A percentile compares a stretch with the other conserved stretches of the same genome.
Evolutionary conservation across 2,797 vertebrate genomes (phyloP).

Genomic region (Cyprinella venusta): DNA sequence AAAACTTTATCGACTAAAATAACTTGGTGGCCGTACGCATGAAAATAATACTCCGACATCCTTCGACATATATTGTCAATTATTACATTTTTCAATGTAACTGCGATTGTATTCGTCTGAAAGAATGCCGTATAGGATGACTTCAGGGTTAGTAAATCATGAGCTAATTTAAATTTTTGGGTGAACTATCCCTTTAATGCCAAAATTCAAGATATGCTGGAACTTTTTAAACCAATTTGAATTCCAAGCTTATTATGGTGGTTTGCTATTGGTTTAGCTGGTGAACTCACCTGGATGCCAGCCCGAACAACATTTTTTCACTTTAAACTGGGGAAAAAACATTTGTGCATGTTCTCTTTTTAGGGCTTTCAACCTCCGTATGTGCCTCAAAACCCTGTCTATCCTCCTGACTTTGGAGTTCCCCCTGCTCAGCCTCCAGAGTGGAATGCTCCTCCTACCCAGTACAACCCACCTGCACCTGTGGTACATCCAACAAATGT

Average conservation of each 20-base stretch:
- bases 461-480: slow-evolving; percentile 34
- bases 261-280: not conserved
- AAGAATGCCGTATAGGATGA: no score
- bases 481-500: slow-evolving; percentile 34
- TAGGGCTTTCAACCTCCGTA: slow-evolving; percentile 60
- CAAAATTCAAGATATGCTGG: not conserved
- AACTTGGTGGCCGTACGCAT: no score
- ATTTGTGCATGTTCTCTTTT: not conserved
- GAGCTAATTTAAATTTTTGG: no score
- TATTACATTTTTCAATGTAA: no score
- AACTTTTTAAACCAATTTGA: not conserved
- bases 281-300: no score
- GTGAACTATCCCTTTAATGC: no score
- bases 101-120: no score
- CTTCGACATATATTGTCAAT: no score
- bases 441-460: not conserved
- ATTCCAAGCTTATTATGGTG: not conserved
- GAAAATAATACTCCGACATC: no score
- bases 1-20: no score
- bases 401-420: slow-evolving; percentile 53
- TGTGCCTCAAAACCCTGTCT: slow-evolving; percentile 61
- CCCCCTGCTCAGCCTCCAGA: slow-evolving; percentile 34
- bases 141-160: no score
- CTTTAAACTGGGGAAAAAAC: not conserved
- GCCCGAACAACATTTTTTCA: no score